phyloP scores from a whole-genome alignment of 2,888 invertebrate species.

The Aplocera efformata region DNA sequence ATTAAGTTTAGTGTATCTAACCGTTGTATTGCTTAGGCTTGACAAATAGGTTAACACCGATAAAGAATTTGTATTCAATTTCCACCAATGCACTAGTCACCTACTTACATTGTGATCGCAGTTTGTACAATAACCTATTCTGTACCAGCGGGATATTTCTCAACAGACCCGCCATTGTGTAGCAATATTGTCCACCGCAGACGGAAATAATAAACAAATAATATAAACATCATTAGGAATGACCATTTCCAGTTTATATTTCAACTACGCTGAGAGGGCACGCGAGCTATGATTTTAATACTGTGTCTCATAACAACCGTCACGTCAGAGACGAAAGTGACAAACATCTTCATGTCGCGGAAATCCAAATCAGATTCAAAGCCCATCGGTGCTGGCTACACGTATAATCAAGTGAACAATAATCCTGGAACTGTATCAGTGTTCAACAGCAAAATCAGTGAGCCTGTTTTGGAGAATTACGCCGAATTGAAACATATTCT shows the following conservation, averaged over 20 bases:
- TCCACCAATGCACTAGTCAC: slow-evolving; percentile 6
- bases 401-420: slow-evolving; percentile 40
- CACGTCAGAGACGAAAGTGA: slow-evolving; percentile 36
- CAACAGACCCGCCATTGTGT: slow-evolving; percentile 56
- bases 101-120: slow-evolving; percentile 12
- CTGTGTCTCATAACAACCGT: slow-evolving; percentile 44
- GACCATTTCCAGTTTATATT: slow-evolving; percentile 51
- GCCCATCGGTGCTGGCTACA: slow-evolving; percentile 39
- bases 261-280: slow-evolving; percentile 35
- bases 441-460: slow-evolving; percentile 21
- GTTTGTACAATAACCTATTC: neutral
- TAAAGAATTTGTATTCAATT: slow-evolving; percentile 4
- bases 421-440: slow-evolving; percentile 32
- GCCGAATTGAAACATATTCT: slow-evolving; percentile 5
- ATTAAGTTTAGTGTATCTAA: too few species aligned
- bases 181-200: slow-evolving; percentile 48
- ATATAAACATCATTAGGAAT: slow-evolving; percentile 57
- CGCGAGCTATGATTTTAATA: slow-evolving; percentile 36
- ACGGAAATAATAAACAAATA: slow-evolving; percentile 53
- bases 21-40: too few species aligned
- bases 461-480: slow-evolving; percentile 21
- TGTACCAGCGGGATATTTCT: slow-evolving; percentile 50
- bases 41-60: neutral
- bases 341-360: slow-evolving; percentile 40
- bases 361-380: slow-evolving; percentile 39